These are phyloP conservation scores for Grammatotria lemairii DNA, from an alignment of 2,113 vertebrate species.

Conservation along the genomic window DNA sequence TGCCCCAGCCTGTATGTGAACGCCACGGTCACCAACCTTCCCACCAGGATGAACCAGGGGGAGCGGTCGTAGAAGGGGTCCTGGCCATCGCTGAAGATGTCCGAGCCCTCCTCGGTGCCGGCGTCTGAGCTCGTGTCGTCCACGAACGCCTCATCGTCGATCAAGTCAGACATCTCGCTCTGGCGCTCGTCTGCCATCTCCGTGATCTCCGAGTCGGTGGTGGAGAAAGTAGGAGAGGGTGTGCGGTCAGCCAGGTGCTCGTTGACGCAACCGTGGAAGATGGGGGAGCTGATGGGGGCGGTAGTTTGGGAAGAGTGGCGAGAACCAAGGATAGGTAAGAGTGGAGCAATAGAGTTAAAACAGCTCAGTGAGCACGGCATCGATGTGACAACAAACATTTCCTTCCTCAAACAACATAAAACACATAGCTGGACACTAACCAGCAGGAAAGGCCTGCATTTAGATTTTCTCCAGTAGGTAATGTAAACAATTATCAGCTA, in stretches of 20 bases:
- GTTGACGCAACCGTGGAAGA: conserved; percentile 98
- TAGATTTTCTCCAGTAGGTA: background rate
- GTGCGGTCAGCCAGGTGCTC: conserved; percentile 96
- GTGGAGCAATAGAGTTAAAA: conserved; percentile 23
- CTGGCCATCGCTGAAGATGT: conserved; percentile 96
- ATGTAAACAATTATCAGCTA: background rate
- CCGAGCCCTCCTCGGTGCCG: conserved; percentile 96
- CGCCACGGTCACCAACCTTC: conserved; percentile 90
- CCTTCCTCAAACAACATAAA: background rate
- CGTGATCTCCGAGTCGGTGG: conserved; percentile 96
- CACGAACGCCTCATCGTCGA: conserved; percentile 96
- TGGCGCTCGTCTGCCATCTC: conserved; percentile 97
- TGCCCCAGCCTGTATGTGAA: conserved; percentile 62
- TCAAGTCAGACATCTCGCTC: conserved; percentile 95
- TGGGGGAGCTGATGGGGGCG: conserved; percentile 83
- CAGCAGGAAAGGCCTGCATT: background rate
- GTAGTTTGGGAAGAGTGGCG: conserved; percentile 13
- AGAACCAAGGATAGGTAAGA: conserved; percentile 28
- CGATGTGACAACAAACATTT: background rate
- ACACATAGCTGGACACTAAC: background rate
- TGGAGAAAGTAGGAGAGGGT: conserved; percentile 98
- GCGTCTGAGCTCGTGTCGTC: conserved; percentile 97
- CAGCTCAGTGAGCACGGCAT: background rate
- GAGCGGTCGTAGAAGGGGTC: conserved; percentile 99
- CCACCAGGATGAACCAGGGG: conserved; percentile 99